Conservation (phyloP, 2,113 vertebrate species). For the Stegostoma tigrinum region DNA sequence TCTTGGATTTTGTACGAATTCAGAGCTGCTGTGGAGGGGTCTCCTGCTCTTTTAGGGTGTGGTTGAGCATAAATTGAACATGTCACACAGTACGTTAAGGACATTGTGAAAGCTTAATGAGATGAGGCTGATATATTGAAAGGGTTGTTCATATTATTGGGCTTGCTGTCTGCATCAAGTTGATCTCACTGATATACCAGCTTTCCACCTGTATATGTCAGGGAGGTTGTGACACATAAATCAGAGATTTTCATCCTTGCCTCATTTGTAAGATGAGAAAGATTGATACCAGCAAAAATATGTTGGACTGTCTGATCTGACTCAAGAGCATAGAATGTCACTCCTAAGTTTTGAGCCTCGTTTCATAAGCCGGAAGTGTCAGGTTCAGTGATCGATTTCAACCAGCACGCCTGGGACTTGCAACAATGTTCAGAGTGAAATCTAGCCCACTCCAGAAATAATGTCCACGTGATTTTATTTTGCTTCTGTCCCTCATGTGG, state of each 20-base stretch:
- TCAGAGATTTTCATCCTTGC: neutral
- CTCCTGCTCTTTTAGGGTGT: neutral
- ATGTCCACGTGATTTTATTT: neutral
- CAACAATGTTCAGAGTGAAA: neutral
- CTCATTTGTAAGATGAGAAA: neutral
- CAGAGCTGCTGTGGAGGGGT: neutral
- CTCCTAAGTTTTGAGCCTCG: neutral
- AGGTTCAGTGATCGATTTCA: neutral
- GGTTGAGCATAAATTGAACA: neutral
- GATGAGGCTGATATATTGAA: neutral
- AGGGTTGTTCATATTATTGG: neutral
- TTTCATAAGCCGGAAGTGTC: neutral
- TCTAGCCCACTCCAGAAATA: neutral
- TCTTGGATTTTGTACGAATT: neutral
- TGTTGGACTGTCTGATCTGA: neutral
- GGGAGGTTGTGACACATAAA: neutral
- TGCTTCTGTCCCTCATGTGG: neutral
- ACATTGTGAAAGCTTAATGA: neutral
- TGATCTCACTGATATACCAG: neutral
- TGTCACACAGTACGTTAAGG: neutral
- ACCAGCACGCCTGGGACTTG: neutral
- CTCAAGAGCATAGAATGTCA: neutral
- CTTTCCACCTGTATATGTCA: neutral
- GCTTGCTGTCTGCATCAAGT: neutral
- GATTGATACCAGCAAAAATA: neutral